Percentiles rank a stretch among this genome's conserved stretches.
Conservation (phyloP, 2,113 vertebrate genomes). For the Oncorhynchus kisutch region DNA sequence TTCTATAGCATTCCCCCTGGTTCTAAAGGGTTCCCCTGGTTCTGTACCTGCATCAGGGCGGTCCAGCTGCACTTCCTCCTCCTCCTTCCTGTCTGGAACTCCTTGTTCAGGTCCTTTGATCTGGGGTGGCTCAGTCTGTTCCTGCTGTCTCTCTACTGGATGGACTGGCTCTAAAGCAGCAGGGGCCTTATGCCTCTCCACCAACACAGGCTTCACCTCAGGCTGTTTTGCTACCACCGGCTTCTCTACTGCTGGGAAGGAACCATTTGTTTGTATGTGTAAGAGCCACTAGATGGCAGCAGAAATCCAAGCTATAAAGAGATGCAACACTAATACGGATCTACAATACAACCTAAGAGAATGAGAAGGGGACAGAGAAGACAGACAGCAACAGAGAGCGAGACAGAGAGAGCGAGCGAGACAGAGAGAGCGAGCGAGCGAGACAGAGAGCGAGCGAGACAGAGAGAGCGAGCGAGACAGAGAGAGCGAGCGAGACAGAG, state of each 20-base stretch:
- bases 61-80: slow-evolving; percentile 83
- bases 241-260: slow-evolving; percentile 55
- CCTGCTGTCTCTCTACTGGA: slow-evolving; percentile 54
- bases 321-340: too few relatives aligned
- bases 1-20: neutral
- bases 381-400: too few relatives aligned
- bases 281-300: slow-evolving; percentile 64
- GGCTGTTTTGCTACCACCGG: neutral
- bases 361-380: too few relatives aligned
- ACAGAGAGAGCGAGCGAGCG: too few relatives aligned
- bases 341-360: too few relatives aligned
- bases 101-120: slow-evolving; percentile 83
- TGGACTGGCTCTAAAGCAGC: slow-evolving; percentile 32
- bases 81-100: slow-evolving; percentile 63
- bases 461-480: too few relatives aligned
- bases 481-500: too few relatives aligned
- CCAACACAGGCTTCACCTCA: slow-evolving; percentile 65
- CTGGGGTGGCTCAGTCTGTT: slow-evolving; percentile 82
- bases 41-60: slow-evolving; percentile 85
- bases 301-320: slow-evolving; percentile 15
- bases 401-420: too few relatives aligned
- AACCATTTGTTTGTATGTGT: too few relatives aligned
- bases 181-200: slow-evolving; percentile 69
- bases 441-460: too few relatives aligned
- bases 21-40: neutral